Conservation (phyloP, 2,797 vertebrate genomes). For the Liparis tanakae region DNA sequence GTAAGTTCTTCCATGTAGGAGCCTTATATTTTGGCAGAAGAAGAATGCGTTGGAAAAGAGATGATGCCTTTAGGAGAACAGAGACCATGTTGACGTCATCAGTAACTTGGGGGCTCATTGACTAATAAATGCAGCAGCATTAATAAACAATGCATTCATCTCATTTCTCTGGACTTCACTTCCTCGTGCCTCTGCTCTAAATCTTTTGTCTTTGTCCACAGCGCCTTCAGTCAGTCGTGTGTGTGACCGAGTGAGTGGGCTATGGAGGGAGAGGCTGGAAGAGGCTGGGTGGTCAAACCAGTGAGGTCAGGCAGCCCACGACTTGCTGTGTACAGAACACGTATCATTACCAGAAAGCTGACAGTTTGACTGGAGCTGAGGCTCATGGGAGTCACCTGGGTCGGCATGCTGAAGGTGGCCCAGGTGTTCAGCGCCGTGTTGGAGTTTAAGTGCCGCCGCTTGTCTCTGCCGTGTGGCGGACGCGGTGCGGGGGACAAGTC, state of each 20-base stretch:
- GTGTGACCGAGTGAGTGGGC: constrained; percentile 4
- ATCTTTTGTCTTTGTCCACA: constrained; percentile 1
- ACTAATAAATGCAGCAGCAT: background rate
- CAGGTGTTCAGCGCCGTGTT: constrained; percentile 26
- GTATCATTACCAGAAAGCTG: constrained; percentile 19
- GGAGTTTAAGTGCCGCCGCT: constrained; percentile 15
- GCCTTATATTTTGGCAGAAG: background rate
- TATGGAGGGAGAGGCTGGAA: background rate
- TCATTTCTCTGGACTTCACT: background rate
- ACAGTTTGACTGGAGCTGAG: constrained; percentile 4
- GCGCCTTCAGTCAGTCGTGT: background rate
- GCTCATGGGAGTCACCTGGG: constrained; percentile 16
- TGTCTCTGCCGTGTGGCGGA: constrained; percentile 23
- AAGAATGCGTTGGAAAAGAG: background rate
- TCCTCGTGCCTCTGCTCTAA: background rate
- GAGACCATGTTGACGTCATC: too few species aligned
- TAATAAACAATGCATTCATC: background rate
- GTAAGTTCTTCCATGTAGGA: background rate
- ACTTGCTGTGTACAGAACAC: constrained; percentile 2
- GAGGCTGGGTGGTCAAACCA: constrained; percentile 37
- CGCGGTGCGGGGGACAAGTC: constrained; percentile 20
- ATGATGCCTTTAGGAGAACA: too few species aligned
- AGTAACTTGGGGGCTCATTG: background rate
- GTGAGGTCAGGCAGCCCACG: constrained; percentile 38
- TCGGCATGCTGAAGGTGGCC: constrained; percentile 30